Evolutionary conservation across 2,888 invertebrate species (phyloP), one percentile per base, ranked within the genome.

Genomic region (Lagria hirta): DNA sequence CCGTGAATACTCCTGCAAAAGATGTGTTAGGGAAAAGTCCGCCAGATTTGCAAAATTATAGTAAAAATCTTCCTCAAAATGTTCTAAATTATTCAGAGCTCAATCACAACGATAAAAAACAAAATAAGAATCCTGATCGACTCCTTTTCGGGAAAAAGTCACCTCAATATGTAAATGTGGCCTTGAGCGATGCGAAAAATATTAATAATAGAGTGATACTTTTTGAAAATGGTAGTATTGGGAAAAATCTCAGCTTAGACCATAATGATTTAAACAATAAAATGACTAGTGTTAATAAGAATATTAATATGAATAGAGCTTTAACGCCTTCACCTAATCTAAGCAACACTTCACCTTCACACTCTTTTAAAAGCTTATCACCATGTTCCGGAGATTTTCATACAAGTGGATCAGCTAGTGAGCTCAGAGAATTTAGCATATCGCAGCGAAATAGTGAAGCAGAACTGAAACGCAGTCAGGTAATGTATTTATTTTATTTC

Each of bases 1-100:
- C 88, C 0, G 85, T 87, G 0, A 89, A 85, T 54, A 86, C 86
- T 3, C 88, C 89, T 0, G 88, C 89, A 0, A 87, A 84, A 68
- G 88, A 88, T 55, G 88, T 89, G 0, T 69, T 89, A 17, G 87
- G 86, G 0, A 71, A 71, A 50, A 71, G 73, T 2, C 69, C 70
- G 1, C 79, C 81, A 4, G 80, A 81, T 61, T 73, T 81, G 11
- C 73, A 75, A 17, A 82, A 79, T 53, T 82, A 81, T 57, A 78
- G 82, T 32, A 81, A 78, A 49, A 69, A 81, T 72, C 66, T 76
- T 43, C 70, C 80, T 48, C 73, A 78, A 67, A 66, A 74, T 48
- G 74, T 69, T 6, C 57, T 70, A 11, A 75, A 70, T 64, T 78
- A 49, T 60, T 72, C 70, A n/a, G 72, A 71, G 41, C 55, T 67